These are phyloP conservation scores for Lophius piscatorius DNA, from an alignment of 2,113 vertebrate species.

Conservation along the genomic window DNA sequence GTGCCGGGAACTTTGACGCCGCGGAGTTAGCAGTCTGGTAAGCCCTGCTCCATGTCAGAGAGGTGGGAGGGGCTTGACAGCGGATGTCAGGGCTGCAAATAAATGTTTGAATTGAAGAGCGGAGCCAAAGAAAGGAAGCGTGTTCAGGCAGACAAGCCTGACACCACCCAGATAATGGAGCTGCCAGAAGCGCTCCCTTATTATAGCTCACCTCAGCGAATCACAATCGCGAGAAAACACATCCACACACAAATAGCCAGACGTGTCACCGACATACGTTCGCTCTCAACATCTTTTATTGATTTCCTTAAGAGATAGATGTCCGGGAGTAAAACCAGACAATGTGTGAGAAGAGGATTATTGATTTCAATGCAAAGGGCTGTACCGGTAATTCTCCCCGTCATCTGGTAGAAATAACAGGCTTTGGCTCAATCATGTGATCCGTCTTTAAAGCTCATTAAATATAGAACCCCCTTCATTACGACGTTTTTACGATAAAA, in stretches of 20 bases:
- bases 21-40: conserved; percentile 46
- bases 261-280: conserved; percentile 1
- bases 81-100: conserved; percentile 64
- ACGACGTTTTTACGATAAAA: conserved; percentile 29
- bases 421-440: conserved; percentile 65
- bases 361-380: conserved; percentile 24
- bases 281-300: conserved; percentile 23
- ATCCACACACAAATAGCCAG: conserved; percentile 31
- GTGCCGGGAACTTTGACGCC: conserved; percentile 27
- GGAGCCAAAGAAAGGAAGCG: conserved; percentile 53
- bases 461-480: conserved; percentile 56
- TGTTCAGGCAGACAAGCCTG: conserved; percentile 62
- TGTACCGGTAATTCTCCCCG: conserved; percentile 53
- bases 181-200: conserved; percentile 64
- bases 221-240: conserved; percentile 48
- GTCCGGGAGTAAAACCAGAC: conserved; percentile 12
- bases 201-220: conserved; percentile 57
- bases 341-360: conserved; percentile 19
- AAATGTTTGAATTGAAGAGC: conserved; percentile 73
- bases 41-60: conserved; percentile 51
- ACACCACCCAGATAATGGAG: conserved; percentile 75
- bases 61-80: conserved; percentile 58
- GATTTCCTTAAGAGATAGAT: conserved; percentile 33
- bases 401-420: conserved; percentile 56
- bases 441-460: conserved; percentile 60